Evolutionary conservation across 2,113 vertebrate genomes (phyloP).

Genomic region (Genyomyrus donnyi): DNA sequence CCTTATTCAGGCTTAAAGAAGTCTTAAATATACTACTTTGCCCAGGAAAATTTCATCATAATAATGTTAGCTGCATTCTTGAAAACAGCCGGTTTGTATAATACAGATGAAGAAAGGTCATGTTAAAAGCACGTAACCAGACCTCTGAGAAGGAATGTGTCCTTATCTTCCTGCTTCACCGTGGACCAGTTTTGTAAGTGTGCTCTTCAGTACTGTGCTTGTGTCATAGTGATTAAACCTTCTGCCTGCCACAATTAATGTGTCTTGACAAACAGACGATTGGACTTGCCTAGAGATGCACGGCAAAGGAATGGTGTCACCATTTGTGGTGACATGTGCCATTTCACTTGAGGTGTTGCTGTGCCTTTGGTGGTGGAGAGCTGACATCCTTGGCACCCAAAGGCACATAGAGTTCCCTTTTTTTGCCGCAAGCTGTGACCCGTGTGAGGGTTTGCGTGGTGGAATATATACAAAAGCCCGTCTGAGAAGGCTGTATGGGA

Average conservation of each 20-base stretch:
- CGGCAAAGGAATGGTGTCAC: neutral
- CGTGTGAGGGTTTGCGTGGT: neutral
- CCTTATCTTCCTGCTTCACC: neutral
- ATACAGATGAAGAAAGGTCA: neutral
- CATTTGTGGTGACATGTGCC: neutral
- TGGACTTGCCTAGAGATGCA: neutral
- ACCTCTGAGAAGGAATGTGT: neutral
- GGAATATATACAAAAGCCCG: neutral
- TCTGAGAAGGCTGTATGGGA: neutral
- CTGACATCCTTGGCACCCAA: neutral
- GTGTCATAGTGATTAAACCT: neutral
- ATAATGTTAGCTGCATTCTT: neutral
- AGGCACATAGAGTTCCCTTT: neutral
- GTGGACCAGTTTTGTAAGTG: neutral
- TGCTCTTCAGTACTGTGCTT: conserved; percentile 10
- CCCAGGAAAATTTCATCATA: neutral
- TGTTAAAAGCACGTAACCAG: neutral
- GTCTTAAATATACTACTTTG: neutral
- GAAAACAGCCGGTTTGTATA: neutral
- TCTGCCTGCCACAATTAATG: neutral
- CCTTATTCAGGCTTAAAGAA: neutral
- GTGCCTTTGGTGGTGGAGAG: neutral
- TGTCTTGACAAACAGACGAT: neutral
- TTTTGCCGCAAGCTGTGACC: neutral
- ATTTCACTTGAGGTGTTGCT: neutral